These are phyloP conservation scores for Drosophila ezoana DNA, from an alignment of 2,888 invertebrate species.

Conservation along the genomic window DNA sequence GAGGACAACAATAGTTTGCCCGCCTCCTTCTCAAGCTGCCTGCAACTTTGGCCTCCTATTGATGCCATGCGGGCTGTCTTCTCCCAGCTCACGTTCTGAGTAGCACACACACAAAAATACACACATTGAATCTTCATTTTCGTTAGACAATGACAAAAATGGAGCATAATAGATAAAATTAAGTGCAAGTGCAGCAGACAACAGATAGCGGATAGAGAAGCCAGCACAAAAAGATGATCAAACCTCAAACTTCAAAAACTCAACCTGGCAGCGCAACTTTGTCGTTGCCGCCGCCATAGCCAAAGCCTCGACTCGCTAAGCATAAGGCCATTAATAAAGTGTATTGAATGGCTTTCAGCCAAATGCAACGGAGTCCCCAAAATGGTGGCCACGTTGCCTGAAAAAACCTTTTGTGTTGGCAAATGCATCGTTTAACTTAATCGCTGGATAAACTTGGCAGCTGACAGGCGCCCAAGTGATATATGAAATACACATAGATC, in stretches of 20 bases:
- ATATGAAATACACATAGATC: conserved; percentile 19
- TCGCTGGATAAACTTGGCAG: conserved; percentile 30
- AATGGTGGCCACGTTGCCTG: conserved; percentile 29
- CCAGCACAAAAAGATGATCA: neutral
- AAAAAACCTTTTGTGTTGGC: conserved; percentile 34
- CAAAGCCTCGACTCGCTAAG: conserved; percentile 3
- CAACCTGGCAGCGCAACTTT: conserved; percentile 14
- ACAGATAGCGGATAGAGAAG: neutral
- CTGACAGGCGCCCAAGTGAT: conserved; percentile 32
- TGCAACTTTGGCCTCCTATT: conserved; percentile 18
- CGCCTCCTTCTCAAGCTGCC: conserved; percentile 3
- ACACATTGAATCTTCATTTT: conserved; percentile 75
- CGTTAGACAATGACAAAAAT: conserved; percentile 77
- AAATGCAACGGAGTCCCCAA: conserved; percentile 43
- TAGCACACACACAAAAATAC: conserved; percentile 3
- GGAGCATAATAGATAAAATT: conserved; percentile 77
- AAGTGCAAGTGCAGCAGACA: conserved; percentile 75
- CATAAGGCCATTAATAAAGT: conserved; percentile 69
- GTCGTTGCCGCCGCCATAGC: conserved; percentile 12
- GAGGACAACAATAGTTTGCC: conserved; percentile 48
- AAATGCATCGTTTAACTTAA: conserved; percentile 28
- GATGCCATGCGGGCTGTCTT: conserved; percentile 27
- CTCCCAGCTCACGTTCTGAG: neutral
- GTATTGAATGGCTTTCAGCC: conserved; percentile 58
- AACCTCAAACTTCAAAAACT: no score